Conservation (phyloP, 2,113 vertebrate species). For the Cariama cristata region DNA sequence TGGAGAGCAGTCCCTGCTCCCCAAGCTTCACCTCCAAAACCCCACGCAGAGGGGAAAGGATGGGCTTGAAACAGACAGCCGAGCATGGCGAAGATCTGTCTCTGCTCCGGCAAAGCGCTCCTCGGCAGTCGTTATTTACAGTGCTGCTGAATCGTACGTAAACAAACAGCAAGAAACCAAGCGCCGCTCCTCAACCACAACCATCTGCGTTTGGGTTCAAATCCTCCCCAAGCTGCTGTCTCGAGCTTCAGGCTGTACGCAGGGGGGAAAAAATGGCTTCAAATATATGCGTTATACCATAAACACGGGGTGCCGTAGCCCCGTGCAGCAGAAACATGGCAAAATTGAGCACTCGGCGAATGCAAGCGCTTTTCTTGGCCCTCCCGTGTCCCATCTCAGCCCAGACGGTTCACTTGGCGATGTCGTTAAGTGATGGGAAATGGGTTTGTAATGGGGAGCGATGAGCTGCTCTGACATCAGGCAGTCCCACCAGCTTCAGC, state of each 20-base stretch:
- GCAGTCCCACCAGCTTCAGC: neutral
- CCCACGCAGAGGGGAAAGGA: neutral
- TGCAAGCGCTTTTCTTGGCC: neutral
- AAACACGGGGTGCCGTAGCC: fast-evolving
- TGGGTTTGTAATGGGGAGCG: neutral
- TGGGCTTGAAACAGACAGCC: neutral
- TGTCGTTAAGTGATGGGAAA: neutral
- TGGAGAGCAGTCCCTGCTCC: neutral
- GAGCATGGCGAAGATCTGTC: neutral
- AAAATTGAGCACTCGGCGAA: fast-evolving
- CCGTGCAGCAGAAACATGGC: neutral
- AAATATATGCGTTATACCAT: neutral
- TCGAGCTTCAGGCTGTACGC: neutral
- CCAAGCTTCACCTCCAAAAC: neutral
- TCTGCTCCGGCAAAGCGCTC: neutral
- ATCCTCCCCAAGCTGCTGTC: neutral
- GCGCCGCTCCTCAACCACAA: neutral
- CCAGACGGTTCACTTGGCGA: neutral
- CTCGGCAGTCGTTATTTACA: neutral
- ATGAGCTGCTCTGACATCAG: neutral
- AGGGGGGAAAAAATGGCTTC: fast-evolving
- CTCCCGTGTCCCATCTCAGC: neutral
- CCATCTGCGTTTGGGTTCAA: neutral
- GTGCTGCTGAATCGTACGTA: neutral
- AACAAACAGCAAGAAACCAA: neutral